These are phyloP conservation scores for Nyctibius bracteatus DNA, from an alignment of 2,113 vertebrate genomes.

Conservation along the genomic window DNA sequence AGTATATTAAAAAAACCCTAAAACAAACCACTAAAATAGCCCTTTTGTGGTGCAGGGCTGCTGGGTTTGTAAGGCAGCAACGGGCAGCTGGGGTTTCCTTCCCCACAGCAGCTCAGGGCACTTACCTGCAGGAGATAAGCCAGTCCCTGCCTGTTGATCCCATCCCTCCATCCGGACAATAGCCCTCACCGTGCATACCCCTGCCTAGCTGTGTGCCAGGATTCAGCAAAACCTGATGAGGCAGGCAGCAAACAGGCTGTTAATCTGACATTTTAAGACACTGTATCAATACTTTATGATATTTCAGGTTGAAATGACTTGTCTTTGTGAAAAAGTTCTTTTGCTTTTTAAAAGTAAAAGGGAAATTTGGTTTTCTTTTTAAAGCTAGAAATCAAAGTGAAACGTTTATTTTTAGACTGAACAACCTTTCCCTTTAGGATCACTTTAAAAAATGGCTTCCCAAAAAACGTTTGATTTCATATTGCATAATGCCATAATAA, in stretches of 20 bases:
- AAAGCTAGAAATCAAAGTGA: constrained; percentile 39
- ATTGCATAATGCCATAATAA: not conserved
- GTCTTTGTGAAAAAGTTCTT: constrained; percentile 16
- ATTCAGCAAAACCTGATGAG: not conserved
- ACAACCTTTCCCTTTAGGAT: constrained; percentile 24
- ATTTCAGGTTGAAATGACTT: constrained; percentile 8
- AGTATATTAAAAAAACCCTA: not conserved
- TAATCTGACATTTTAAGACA: not conserved
- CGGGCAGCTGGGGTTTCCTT: not conserved
- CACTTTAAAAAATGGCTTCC: constrained; percentile 24
- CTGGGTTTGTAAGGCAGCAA: not conserved
- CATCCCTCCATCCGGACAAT: not conserved
- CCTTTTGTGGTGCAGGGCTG: not conserved
- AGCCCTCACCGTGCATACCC: accelerated
- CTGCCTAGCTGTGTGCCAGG: not conserved
- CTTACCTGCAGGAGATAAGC: not conserved
- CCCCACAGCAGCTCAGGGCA: accelerated
- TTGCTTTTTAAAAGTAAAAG: constrained; percentile 19
- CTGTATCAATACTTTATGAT: constrained; percentile 8
- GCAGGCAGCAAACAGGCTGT: not conserved
- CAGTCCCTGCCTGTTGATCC: not conserved
- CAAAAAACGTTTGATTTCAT: not conserved
- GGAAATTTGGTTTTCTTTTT: constrained; percentile 25
- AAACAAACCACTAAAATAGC: not conserved
- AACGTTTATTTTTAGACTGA: constrained; percentile 28